Conservation (phyloP, 2,888 invertebrate species). For the Apamea epomidion region DNA sequence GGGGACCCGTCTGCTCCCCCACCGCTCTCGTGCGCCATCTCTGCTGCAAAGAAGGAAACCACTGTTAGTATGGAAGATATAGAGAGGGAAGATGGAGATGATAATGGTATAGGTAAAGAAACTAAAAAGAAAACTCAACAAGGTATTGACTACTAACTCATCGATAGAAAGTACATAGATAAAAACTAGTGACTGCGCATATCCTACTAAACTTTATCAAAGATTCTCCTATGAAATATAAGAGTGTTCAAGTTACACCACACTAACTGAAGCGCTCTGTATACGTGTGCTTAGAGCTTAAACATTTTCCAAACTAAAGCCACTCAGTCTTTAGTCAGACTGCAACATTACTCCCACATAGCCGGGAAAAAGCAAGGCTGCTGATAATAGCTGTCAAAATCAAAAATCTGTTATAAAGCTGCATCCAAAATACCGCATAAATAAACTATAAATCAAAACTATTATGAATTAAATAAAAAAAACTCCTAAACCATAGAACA, state of each 20-base stretch:
- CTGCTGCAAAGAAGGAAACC: conserved; percentile 73
- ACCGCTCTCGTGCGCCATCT: conserved; percentile 88
- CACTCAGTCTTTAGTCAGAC: not conserved
- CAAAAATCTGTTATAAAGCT: conserved; percentile 21
- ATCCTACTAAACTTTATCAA: not conserved
- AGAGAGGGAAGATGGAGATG: not conserved
- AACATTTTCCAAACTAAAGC: not conserved
- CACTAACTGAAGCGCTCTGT: no score
- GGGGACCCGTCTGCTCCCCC: conserved; percentile 84
- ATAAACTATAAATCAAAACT: conserved; percentile 2
- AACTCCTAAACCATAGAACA: not conserved
- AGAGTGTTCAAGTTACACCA: not conserved
- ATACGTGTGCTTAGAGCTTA: not conserved
- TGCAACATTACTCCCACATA: not conserved
- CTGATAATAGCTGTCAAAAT: conserved; percentile 7
- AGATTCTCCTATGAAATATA: not conserved
- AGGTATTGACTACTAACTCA: not conserved
- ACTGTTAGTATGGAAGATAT: conserved; percentile 20
- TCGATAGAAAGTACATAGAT: not conserved
- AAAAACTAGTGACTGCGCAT: not conserved
- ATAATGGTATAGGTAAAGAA: not conserved
- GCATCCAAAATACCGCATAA: conserved; percentile 12
- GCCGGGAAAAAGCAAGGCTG: not conserved
- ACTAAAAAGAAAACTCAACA: not conserved
- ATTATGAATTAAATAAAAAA: conserved; percentile 1